Base-by-base conservation (phyloP, 2,888 invertebrate genomes). In the Campoplex capitator region DNA sequence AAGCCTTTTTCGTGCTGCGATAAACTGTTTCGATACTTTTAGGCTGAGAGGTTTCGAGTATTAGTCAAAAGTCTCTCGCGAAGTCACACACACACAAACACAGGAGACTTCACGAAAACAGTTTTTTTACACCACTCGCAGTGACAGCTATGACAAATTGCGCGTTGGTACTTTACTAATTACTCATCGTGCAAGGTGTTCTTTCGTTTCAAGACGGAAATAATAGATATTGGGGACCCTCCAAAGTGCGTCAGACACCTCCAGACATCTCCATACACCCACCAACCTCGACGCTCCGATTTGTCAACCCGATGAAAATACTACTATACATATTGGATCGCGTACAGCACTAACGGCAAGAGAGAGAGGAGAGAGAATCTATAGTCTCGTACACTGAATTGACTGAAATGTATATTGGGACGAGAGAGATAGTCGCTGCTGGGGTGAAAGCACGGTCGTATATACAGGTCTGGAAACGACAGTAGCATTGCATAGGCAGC, bases 1-100 rank as follows among this genome's bases (percentile, higher is more conserved):
- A 62, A 62, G 32, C 16, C 16, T 62, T 16, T 28, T 4, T 16
- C 62, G 23, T 28, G 4, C 8, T 1, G 62, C 62, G 62, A 62
- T 62, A 62, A 62, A 71, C 18, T 51, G 71, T 71, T 71, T 51
- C 32, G 32, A 51, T 71, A 51, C 51, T 71, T 32, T 32, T 51
- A 3, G 18, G 32, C 4, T 32, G 18, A 71, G 51, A 45, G 23
- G 9, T 51, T 71, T 71, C 7, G 18, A 71, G 9, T 51, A 9
- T 71, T 18, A 71, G n/a, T 51, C 71, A 23, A 28, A 35, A 9
- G 51, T 71, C 71, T 71, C 9, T 51, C 18, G 51, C 18, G 51
- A 51, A 28, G 71, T 48, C 16, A 70, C 45, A 6, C 0, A 38
- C 51, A 58, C 56, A 23, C 56, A n/a, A 4, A 62, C 62, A 32